phyloP scores from a whole-genome alignment of 1,140 invertebrate genomes.

The Drosophila varians region DNA sequence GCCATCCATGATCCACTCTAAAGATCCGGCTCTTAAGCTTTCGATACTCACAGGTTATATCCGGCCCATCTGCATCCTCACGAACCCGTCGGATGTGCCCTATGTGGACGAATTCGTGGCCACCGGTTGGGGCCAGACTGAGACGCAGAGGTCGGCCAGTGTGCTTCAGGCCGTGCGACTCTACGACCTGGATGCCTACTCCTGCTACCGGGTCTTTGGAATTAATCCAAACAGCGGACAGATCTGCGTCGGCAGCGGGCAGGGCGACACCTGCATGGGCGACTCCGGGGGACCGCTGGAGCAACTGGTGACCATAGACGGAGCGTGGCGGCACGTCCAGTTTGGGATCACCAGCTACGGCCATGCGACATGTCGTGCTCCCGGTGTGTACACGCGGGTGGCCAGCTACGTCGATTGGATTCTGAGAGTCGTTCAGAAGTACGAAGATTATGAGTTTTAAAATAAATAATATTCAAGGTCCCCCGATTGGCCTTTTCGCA shows the following conservation, averaged over 20 bases:
- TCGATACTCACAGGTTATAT: not conserved
- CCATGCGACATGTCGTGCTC: not conserved
- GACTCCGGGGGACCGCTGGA: constrained; percentile 4
- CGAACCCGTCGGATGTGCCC: not conserved
- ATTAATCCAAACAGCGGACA: not conserved
- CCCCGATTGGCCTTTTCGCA: no score
- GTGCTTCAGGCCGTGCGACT: not conserved
- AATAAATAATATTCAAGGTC: no score
- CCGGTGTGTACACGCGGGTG: not conserved
- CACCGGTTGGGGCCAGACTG: not conserved
- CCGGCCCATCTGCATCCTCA: not conserved
- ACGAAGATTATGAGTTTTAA: not conserved
- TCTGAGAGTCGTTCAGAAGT: not conserved
- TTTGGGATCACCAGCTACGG: constrained; percentile 2
- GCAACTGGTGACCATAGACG: not conserved
- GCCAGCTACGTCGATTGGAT: not conserved
- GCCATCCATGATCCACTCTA: not conserved
- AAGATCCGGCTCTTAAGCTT: no score
- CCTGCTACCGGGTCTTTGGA: not conserved
- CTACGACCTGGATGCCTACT: not conserved
- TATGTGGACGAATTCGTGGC: not conserved
- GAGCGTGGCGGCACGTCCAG: not conserved
- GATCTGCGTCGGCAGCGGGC: not conserved
- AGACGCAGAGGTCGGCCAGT: not conserved
- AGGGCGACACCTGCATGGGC: not conserved